Conservation (phyloP, 23 tunicate species). For the Styela clava region DNA sequence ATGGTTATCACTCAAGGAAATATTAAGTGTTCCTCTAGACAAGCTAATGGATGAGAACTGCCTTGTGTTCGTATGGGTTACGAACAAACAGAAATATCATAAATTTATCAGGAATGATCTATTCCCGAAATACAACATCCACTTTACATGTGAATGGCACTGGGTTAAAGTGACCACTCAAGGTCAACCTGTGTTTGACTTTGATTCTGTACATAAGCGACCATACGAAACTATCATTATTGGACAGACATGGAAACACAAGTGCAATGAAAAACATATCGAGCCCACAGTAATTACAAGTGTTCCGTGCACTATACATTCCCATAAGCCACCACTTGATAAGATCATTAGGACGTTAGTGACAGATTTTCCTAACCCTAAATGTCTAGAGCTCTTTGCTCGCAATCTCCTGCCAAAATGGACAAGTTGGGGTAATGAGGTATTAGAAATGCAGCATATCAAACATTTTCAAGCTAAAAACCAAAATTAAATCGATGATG, state of each 20-base stretch:
- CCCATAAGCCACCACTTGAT: slow-evolving; percentile 82
- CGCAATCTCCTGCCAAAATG: slow-evolving; percentile 53
- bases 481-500: too few species aligned
- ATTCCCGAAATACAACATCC: slow-evolving; percentile 48
- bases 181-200: slow-evolving; percentile 60
- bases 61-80: slow-evolving; percentile 69
- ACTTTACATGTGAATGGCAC: slow-evolving; percentile 52
- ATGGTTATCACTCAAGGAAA: slow-evolving; percentile 48
- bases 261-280: not conserved
- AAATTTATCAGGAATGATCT: slow-evolving; percentile 50
- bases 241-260: slow-evolving; percentile 28
- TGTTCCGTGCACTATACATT: slow-evolving; percentile 70
- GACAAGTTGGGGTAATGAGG: slow-evolving; percentile 95
- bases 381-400: slow-evolving; percentile 78
- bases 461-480: slow-evolving; percentile 27
- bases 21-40: slow-evolving; percentile 35
- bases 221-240: slow-evolving; percentile 76
- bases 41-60: slow-evolving; percentile 28
- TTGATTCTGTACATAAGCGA: slow-evolving; percentile 74
- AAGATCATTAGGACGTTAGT: slow-evolving; percentile 16
- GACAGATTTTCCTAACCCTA: not conserved
- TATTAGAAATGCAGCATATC: slow-evolving; percentile 62
- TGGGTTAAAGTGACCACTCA: slow-evolving; percentile 72
- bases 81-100: slow-evolving; percentile 63
- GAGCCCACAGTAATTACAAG: slow-evolving; percentile 29